Base-by-base conservation (phyloP, 2,113 vertebrate genomes). In the Syngnathus floridae region DNA sequence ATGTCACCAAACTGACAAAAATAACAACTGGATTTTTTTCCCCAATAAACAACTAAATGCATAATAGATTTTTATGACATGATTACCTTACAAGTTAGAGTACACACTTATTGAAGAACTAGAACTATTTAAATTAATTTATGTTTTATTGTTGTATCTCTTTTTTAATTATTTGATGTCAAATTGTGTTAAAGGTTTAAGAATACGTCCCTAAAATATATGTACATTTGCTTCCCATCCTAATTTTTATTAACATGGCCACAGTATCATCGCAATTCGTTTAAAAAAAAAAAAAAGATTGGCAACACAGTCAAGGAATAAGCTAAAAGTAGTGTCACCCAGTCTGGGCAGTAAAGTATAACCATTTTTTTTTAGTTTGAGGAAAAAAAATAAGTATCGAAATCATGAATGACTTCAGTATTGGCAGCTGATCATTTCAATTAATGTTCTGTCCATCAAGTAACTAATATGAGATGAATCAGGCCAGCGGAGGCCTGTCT, bases 381-480 rank as follows among this genome's bases (percentile, higher is more conserved):
- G 19, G 6, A 17, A 16, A 19, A 37, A 38, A 58, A 45, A 55
- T 19, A 10, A 40, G 0, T 17, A 35, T 56, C 14, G 17, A 56
- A 56, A 35, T 56, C 26, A 61, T 61, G 58, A 61, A 61, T 43
- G 59, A 14, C 59, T 26, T 22, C 40, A 61, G 21, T 43, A n/a
- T 61, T 43, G 59, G 58, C 40, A n/a, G 11, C 40, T 26, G 38
- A 61, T 61, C 58, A 61, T 61, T 21, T 22, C 59, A 61, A 61
- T 61, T 61, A 43, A 61, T 43, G 21, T 48, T 46, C 62, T 49
- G 45, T 51, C 46, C 45, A 37, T 64, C 62, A 54, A 40, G 48
- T 35, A 41, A 54, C 54, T 74, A 68, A 70, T 70, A 11, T 40
- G 13, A 4, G 8, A 75, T 52, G 69, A 40, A 75, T 76, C 64